Evolutionary conservation across 2,113 vertebrate species (phyloP).

Genomic region (Neolamprologus hecqui): DNA sequence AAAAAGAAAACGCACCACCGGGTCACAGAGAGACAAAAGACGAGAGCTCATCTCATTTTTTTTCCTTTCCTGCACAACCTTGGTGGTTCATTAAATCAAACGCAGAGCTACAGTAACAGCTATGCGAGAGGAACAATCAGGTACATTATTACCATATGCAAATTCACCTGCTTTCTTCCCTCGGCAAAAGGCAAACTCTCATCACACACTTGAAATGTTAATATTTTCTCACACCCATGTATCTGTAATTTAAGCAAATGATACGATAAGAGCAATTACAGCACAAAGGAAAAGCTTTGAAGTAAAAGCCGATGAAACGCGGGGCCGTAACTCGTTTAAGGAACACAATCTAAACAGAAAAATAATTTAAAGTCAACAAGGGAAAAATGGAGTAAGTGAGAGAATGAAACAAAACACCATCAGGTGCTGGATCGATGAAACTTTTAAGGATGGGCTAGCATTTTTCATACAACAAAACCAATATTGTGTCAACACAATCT

Average conservation of each 20-base stretch:
- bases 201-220: slow-evolving; percentile 27
- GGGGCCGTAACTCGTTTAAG: neutral
- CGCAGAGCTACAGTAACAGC: neutral
- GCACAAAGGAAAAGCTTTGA: neutral
- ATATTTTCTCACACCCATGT: slow-evolving; percentile 17
- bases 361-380: neutral
- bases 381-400: neutral
- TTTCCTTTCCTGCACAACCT: neutral
- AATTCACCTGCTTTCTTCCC: slow-evolving; percentile 9
- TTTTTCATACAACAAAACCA: neutral
- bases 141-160: slow-evolving; percentile 34
- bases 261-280: slow-evolving; percentile 25
- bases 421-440: neutral
- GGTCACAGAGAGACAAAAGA: slow-evolving; percentile 16
- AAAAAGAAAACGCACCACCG: neutral
- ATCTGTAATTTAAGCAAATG: slow-evolving; percentile 34
- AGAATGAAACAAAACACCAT: neutral
- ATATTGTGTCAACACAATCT: neutral
- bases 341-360: neutral
- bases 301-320: neutral
- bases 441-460: neutral
- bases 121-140: slow-evolving; percentile 3
- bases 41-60: neutral
- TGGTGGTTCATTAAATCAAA: slow-evolving; percentile 30
- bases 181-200: neutral